Evolutionary conservation across 2,113 vertebrate genomes (phyloP), one percentile per base, ranked within the genome.

Genomic region (Nothobranchius kuhntae): DNA sequence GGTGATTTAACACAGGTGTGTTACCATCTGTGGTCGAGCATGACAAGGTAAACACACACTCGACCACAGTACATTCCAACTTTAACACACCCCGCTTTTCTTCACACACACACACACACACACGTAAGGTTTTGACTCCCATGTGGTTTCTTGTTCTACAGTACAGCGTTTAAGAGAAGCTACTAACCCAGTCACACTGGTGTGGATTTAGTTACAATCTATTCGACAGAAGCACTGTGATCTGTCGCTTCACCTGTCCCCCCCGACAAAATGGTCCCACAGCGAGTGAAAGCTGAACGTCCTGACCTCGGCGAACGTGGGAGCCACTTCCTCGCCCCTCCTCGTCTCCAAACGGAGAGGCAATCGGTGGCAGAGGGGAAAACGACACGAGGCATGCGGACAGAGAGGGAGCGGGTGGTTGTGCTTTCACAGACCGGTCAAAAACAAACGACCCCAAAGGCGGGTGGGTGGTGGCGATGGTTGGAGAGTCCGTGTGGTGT

Each of bases 141-240:
- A 91, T 89, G 89, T 89, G 87, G 52, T 40, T 81, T 86, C 84
- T 85, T 84, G 80, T 75, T 90, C 91, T 91, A 91, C 90, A 91
- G 89, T 91, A 91, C 91, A 86, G 86, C 89, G 87, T 92, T 90
- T 89, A 89, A 90, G 83, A 91, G 84, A 92, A 91, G 89, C 90
- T 93, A 92, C 91, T 91, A 87, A 87, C 79, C 86, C 92, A 89
- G 88, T 82, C 84, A 63, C 88, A 92, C 90, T 91, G 89, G 82
- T 89, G 90, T 90, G 88, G 89, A 90, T 91, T 83, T 87, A 86
- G 86, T 91, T 93, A 92, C 92, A 92, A 92, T 93, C 91, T 93
- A 87, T 86, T 89, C 86, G 88, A 92, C 88, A 89, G 82, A 91
- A 88, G 86, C 77, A 87, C 86, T 86, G 67, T 50, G 47, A 50